Base-by-base conservation (phyloP, 2,113 vertebrate species). In the Lipophrys pholis region DNA sequence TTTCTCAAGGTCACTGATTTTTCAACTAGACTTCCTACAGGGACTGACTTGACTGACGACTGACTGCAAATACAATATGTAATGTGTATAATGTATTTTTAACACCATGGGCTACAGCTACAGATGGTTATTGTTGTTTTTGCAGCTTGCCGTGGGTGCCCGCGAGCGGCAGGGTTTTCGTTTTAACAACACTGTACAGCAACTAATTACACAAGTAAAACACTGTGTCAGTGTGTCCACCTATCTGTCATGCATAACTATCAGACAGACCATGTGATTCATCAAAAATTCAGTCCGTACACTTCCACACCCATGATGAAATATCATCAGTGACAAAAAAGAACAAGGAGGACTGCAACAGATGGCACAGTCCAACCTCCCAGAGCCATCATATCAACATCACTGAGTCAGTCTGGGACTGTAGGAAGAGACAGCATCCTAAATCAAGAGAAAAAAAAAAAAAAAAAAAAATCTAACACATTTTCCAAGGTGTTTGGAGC, bases 1-100 rank as follows among this genome's bases (percentile, higher is more conserved):
- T 85, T 52, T 78, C 71, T 85, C 82, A 91, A 88, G 85, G 87
- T 90, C 87, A 87, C 76, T 12, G 58, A 78, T 80, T 83, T 80
- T 73, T 69, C 64, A 73, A 67, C 58, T 30, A 65, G 61, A 81
- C 48, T 58, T 83, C 61, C 82, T 85, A 66, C 53, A 56, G 88
- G 78, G 87, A 82, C 54, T 73, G 11, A 76, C 54, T 63, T 68
- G 60, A 82, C 70, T 76, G 68, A 81, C 70, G 70, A 41, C 69
- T 65, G 69, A 65, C 70, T 70, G 40, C 76, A 78, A 60, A 68
- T 57, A 81, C 56, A 84, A 53, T 63, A 75, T 76, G 60, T 72
- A 36, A 80, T 73, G 50, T 76, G 54, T 78, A 66, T 52, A 65
- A 82, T 78, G 69, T 60, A 69, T 87, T 84, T 84, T 77, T 51